These are phyloP conservation scores for Scytalopus superciliaris DNA, from an alignment of 2,113 vertebrate genomes.

Conservation along the genomic window DNA sequence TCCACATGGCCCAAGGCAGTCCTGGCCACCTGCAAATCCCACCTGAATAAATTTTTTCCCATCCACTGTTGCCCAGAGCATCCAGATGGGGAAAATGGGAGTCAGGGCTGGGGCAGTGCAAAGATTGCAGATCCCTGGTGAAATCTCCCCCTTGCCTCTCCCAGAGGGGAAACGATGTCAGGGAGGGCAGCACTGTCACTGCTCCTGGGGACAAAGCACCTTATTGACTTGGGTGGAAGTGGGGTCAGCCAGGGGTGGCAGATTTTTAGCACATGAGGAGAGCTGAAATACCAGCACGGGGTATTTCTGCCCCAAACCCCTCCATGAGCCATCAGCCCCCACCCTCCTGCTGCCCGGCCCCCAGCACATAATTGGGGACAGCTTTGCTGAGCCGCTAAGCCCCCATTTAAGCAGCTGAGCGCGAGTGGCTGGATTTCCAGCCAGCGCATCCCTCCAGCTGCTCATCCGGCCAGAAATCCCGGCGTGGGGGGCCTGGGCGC, in stretches of 20 bases:
- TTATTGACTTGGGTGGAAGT: accelerated
- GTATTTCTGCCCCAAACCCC: not conserved
- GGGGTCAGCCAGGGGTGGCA: not conserved
- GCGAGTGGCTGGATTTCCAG: not conserved
- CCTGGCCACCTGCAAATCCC: not conserved
- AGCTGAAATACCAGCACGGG: accelerated
- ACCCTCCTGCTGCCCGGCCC: not conserved
- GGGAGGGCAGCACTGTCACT: accelerated
- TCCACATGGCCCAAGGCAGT: not conserved
- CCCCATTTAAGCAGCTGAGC: slow-evolving; percentile 5
- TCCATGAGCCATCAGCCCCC: not conserved
- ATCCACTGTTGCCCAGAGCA: not conserved
- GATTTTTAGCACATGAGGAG: not conserved
- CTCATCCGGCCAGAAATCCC: not conserved
- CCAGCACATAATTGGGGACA: not conserved
- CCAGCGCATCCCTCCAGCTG: not conserved
- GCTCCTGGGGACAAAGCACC: too few species aligned
- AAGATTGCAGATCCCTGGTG: not conserved
- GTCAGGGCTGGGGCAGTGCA: accelerated
- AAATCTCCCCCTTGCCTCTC: not conserved
- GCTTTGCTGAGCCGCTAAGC: slow-evolving; percentile 23
- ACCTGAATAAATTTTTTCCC: accelerated
- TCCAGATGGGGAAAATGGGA: not conserved
- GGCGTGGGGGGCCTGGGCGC: not conserved
- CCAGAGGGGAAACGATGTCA: not conserved